phyloP scores from a whole-genome alignment of 1,140 invertebrate genomes.

The Drosophila neocordata region DNA sequence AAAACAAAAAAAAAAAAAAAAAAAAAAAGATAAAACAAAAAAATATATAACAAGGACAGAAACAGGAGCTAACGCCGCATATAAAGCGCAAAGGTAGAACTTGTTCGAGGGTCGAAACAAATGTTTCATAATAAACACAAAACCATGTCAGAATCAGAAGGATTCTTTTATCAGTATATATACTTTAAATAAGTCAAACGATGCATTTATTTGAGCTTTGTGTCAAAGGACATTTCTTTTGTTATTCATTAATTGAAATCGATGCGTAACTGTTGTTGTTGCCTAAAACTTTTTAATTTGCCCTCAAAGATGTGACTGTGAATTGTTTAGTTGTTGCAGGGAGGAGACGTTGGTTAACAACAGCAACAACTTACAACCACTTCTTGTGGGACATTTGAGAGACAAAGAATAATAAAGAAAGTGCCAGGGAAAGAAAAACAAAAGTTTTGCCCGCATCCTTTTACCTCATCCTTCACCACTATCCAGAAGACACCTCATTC shows the following conservation, averaged over 20 bases:
- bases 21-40: constrained; percentile 56
- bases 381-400: constrained; percentile 69
- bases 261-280: too few relatives aligned
- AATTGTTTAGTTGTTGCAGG: constrained; percentile 13
- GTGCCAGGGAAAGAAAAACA: constrained; percentile 22
- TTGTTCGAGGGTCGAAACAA: constrained; percentile 28
- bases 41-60: constrained; percentile 46
- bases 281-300: neutral
- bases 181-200: too few relatives aligned
- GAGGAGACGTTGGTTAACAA: neutral
- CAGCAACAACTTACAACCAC: constrained; percentile 35
- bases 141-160: too few relatives aligned
- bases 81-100: neutral
- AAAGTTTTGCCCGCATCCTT: neutral
- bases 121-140: neutral
- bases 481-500: neutral
- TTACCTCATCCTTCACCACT: neutral
- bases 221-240: too few relatives aligned
- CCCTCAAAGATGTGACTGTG: constrained; percentile 5
- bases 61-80: constrained; percentile 2
- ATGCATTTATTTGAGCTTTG: too few relatives aligned
- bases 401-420: constrained; percentile 63
- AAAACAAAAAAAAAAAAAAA: constrained; percentile 69
- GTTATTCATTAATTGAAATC: too few relatives aligned
- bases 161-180: too few relatives aligned